Conservation (phyloP, 2,797 vertebrate species). For the Onychomys arenicola region DNA sequence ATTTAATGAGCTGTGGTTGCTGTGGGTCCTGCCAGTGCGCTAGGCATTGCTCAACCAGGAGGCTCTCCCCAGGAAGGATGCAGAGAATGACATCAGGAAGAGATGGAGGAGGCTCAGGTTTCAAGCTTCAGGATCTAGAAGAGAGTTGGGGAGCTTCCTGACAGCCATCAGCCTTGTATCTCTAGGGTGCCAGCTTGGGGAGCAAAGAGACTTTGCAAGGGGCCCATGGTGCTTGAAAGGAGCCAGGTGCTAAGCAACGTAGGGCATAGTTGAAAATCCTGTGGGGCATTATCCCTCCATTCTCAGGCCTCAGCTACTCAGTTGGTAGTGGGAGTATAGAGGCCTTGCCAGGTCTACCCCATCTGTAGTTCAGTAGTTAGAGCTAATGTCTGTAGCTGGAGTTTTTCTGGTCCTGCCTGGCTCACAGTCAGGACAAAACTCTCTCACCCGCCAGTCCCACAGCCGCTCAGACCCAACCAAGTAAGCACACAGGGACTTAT, state of each 20-base stretch:
- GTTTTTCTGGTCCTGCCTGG: no score
- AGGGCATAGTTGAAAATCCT: background rate
- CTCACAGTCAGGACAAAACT: no score
- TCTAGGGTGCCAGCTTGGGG: background rate
- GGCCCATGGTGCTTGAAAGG: no score
- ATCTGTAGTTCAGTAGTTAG: background rate
- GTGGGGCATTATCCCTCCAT: background rate
- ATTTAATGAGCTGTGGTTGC: background rate
- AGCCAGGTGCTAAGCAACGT: background rate
- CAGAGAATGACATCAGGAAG: background rate
- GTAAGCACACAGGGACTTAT: no score
- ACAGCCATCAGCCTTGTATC: no score
- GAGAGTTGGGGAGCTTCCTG: background rate
- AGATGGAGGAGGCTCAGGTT: background rate
- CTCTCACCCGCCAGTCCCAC: no score
- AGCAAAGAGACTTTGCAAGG: background rate
- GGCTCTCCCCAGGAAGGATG: background rate
- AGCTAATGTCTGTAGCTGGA: background rate
- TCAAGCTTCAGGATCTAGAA: background rate
- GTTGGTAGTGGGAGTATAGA: background rate
- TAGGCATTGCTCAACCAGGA: background rate
- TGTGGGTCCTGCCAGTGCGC: background rate
- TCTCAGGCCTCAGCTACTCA: background rate
- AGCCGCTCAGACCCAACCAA: no score
- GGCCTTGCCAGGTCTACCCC: rapidly evolving